Evolutionary conservation across 2,113 vertebrate species (phyloP), one percentile per base, ranked within the genome.

Genomic region (Halcyon senegalensis): DNA sequence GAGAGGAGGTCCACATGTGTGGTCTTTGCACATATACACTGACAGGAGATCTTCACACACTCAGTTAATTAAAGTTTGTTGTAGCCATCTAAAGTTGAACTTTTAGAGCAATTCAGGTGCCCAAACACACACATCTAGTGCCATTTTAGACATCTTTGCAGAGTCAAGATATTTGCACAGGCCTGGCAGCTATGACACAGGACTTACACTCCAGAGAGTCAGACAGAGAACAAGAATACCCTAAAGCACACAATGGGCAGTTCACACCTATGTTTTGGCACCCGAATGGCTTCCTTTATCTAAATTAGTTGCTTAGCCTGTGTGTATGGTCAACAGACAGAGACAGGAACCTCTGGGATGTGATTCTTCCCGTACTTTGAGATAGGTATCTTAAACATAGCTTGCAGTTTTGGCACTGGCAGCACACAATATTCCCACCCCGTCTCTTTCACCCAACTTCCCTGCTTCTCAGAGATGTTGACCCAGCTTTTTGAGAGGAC

Each of bases 381-480:
- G 0, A 0, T n/a, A 43, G 0, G 0, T n/a, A 37, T 33, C 56
- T 59, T 50, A 51, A 84, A 67, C 28, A 72, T 28, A 84, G 39
- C 64, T 90, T 58, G 86, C 41, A 46, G 33, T 59, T 79, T 63
- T 31, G 39, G 50, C 44, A 55, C 23, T 53, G 33, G 35, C 17
- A 60, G 16, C n/a, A 60, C 4, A 25, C 15, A 68, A n/a, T 13
- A 50, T 43, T 60, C 35, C 31, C 35, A 75, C 24, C 17, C 14
- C 8, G 5, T 25, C 16, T 67, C 13, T 75, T 35, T 43, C 23
- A 43, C 39, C 46, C 37, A 28, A 89, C 58, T 66, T 39, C 27
- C 39, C 9, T 62, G 70, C 28, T 70, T 24, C 51, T 89, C 44
- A 62, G 51, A 56, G 16, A 31, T 39, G 41, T 13, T 56, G 28